Evolutionary conservation across 2,888 invertebrate species (phyloP).

Genomic region (Acanthosepion lycidas): DNA sequence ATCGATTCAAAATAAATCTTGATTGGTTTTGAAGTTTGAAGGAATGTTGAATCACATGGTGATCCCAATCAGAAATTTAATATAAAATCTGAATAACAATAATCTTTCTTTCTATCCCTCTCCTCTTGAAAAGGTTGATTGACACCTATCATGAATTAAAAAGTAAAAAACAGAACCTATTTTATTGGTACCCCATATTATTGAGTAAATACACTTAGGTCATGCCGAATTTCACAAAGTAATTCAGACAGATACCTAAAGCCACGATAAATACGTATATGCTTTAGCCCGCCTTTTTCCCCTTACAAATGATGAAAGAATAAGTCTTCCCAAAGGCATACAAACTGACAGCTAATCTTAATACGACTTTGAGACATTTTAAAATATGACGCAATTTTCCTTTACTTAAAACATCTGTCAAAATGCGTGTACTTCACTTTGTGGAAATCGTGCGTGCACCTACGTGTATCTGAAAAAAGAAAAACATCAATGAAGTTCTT

Average conservation of each 20-base stretch:
- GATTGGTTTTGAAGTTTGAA: no score
- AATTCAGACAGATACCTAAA: not conserved
- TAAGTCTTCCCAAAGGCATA: not conserved
- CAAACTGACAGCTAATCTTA: not conserved
- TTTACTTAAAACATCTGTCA: not conserved
- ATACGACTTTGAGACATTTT: not conserved
- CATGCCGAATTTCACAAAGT: not conserved
- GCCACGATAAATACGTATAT: no score
- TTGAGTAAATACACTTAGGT: not conserved
- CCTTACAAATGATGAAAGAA: not conserved
- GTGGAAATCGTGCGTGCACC: not conserved
- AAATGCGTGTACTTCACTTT: not conserved
- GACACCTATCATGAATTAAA: not conserved
- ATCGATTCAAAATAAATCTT: no score
- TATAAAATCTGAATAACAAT: not conserved
- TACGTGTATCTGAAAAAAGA: not conserved
- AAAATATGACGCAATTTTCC: not conserved
- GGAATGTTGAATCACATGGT: not conserved
- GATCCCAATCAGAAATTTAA: not conserved
- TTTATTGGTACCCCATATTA: not conserved
- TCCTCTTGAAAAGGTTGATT: not conserved
- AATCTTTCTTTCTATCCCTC: not conserved
- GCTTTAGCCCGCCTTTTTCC: not conserved
- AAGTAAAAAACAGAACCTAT: not conserved
- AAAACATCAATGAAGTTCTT: not conserved